Evolutionary conservation across 2,888 invertebrate species (phyloP).

Genomic region (Linnaemya vulpina): DNA sequence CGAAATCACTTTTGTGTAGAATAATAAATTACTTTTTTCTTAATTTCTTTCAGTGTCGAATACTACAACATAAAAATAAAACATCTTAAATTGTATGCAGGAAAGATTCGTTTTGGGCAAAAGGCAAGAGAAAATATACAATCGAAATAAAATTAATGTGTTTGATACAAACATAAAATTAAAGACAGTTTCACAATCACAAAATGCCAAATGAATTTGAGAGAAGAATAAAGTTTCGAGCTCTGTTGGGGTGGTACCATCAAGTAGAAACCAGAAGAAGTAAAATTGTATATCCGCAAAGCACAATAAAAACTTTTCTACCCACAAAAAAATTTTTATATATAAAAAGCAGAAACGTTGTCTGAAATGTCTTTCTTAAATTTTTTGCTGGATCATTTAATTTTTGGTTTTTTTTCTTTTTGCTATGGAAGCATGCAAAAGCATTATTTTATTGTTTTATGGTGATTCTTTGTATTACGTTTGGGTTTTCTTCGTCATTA

Average conservation of each 20-base stretch:
- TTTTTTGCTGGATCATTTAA: background rate
- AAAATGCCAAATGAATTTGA: slow-evolving; percentile 54
- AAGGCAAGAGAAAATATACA: slow-evolving; percentile 24
- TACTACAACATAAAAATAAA: background rate
- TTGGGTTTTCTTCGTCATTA: slow-evolving; percentile 19
- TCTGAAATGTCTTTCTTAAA: slow-evolving; percentile 18
- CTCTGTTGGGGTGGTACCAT: slow-evolving; percentile 51
- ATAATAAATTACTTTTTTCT: too few species aligned
- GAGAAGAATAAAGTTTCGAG: slow-evolving; percentile 35
- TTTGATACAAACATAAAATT: slow-evolving; percentile 58
- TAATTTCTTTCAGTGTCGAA: slow-evolving; percentile 31
- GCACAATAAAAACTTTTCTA: slow-evolving; percentile 1
- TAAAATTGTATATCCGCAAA: slow-evolving; percentile 10
- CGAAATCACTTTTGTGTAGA: too few species aligned
- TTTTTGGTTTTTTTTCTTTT: slow-evolving; percentile 15
- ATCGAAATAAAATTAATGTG: slow-evolving; percentile 60
- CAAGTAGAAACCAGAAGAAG: slow-evolving; percentile 34
- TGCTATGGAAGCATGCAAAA: background rate
- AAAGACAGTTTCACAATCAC: slow-evolving; percentile 49
- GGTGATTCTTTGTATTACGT: slow-evolving; percentile 44
- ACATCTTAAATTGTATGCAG: slow-evolving; percentile 17
- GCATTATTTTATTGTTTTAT: slow-evolving; percentile 56
- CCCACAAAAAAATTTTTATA: background rate
- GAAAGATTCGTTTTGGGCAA: slow-evolving; percentile 20
- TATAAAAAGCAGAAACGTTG: slow-evolving; percentile 17